A percentile compares a stretch with the other conserved stretches of the same genome.
Evolutionary conservation across 2,888 invertebrate genomes (phyloP).

Genomic region (Nemurella pictetii): DNA sequence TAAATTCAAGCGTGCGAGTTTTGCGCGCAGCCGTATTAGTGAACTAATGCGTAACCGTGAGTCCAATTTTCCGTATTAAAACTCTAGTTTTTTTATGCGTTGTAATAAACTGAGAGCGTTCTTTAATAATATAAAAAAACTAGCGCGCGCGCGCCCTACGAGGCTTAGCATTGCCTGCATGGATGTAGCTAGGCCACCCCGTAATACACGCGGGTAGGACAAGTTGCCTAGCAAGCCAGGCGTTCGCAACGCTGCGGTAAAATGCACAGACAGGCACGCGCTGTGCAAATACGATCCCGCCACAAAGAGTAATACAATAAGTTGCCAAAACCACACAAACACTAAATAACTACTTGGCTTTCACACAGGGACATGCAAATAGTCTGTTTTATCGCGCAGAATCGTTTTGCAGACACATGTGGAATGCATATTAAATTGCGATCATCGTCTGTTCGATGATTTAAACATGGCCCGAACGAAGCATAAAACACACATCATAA

Average conservation of each 20-base stretch:
- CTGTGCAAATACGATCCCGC: neutral
- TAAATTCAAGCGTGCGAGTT: neutral
- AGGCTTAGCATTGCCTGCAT: neutral
- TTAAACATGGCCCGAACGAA: neutral
- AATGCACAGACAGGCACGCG: neutral
- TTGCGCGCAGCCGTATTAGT: no score
- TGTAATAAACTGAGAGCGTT: neutral
- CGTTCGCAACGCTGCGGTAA: neutral
- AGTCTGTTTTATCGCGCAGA: neutral
- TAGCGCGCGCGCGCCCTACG: no score
- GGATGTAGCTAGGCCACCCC: neutral
- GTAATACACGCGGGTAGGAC: neutral
- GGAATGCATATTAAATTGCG: neutral
- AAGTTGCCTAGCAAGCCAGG: conserved; percentile 13
- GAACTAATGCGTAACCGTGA: neutral
- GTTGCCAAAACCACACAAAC: neutral
- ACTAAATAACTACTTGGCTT: neutral
- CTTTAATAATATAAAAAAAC: neutral
- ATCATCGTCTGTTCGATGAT: neutral
- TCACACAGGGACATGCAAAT: neutral
- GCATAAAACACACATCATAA: neutral
- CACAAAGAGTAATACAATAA: neutral
- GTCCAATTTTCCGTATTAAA: neutral
- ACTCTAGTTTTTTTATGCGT: neutral
- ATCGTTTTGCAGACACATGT: neutral